phyloP scores from a whole-genome alignment of 2,888 invertebrate species.

The Phengaris arion region DNA sequence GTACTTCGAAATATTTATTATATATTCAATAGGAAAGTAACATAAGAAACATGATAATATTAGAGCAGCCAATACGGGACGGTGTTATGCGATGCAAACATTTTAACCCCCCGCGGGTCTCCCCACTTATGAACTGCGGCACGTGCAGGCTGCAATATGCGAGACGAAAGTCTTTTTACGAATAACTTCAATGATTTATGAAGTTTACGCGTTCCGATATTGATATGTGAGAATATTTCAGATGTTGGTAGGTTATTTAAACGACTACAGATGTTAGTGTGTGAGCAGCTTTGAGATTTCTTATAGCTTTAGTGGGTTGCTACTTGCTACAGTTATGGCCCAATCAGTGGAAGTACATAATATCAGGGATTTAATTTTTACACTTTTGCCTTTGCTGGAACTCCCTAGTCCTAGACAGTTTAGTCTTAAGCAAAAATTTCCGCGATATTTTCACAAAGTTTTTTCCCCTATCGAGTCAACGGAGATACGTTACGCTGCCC shows the following conservation, averaged over 20 bases:
- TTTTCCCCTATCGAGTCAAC: too few relatives aligned
- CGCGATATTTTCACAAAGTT: not conserved
- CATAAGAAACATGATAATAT: not conserved
- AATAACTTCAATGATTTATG: constrained; percentile 77
- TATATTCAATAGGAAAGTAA: not conserved
- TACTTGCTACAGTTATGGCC: too few relatives aligned
- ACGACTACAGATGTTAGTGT: not conserved
- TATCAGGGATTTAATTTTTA: too few relatives aligned
- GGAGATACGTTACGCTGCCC: too few relatives aligned
- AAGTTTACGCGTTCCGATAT: constrained; percentile 49
- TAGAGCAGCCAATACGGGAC: constrained; percentile 31
- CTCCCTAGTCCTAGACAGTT: too few relatives aligned
- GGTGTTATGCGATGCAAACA: constrained; percentile 46
- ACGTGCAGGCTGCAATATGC: constrained; percentile 76
- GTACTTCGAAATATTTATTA: too few relatives aligned
- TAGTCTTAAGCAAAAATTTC: too few relatives aligned
- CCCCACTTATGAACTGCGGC: constrained; percentile 75
- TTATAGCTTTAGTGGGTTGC: too few relatives aligned
- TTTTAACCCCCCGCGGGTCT: constrained; percentile 67
- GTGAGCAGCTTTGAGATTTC: not conserved
- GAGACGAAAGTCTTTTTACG: constrained; percentile 71
- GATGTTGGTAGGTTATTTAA: not conserved
- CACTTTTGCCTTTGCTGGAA: too few relatives aligned
- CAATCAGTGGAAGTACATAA: too few relatives aligned
- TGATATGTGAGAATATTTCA: constrained; percentile 45